Evolutionary conservation across 2,113 vertebrate species (phyloP).

Genomic region (Perca fluviatilis): DNA sequence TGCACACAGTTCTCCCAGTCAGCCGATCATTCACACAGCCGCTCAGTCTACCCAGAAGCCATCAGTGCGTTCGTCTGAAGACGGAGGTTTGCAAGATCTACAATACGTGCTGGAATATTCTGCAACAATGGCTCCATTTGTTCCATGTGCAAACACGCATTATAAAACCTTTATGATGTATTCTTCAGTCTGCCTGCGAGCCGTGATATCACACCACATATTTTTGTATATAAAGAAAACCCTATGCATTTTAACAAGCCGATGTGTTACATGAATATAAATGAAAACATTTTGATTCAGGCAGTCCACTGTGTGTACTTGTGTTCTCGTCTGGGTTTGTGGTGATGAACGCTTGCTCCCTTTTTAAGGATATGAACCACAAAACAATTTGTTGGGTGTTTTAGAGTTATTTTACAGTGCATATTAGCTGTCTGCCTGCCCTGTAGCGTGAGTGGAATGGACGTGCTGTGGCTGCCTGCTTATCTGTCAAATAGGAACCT

Average conservation of each 20-base stretch:
- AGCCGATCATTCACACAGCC: background rate
- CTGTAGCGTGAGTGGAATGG: background rate
- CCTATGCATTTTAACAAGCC: background rate
- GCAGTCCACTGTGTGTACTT: background rate
- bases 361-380: background rate
- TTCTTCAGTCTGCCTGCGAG: background rate
- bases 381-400: conserved; percentile 8
- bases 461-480: background rate
- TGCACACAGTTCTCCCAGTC: background rate
- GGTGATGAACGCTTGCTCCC: background rate
- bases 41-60: background rate
- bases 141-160: background rate
- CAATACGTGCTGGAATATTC: background rate
- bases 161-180: background rate
- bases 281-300: background rate
- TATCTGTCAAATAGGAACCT: conserved; percentile 5
- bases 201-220: background rate
- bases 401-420: background rate
- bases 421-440: conserved; percentile 10
- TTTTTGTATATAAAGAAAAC: background rate
- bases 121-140: background rate
- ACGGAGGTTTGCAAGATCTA: background rate
- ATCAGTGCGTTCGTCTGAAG: background rate
- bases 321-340: background rate
- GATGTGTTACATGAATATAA: conserved; percentile 14